Evolutionary conservation across 1,140 invertebrate species (phyloP).

Genomic region (Solenopsis invicta): DNA sequence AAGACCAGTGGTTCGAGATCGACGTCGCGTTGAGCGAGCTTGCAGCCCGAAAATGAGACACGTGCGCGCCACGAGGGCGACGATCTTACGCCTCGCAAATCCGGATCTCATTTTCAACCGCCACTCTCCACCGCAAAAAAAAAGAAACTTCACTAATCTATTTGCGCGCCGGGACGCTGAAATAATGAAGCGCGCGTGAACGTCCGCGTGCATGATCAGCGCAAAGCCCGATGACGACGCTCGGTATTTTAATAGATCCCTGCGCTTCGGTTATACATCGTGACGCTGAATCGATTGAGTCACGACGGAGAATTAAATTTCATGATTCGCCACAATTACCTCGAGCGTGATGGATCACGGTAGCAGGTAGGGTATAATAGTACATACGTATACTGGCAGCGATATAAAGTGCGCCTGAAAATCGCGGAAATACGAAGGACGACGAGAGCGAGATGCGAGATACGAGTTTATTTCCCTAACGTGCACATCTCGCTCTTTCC

Average conservation of each 20-base stretch:
- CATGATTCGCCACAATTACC: conserved; percentile 28
- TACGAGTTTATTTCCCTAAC: conserved; percentile 43
- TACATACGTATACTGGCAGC: not conserved
- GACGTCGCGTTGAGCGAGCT: not conserved
- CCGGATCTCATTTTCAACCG: conserved; percentile 40
- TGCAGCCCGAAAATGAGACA: conserved; percentile 24
- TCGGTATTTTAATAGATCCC: not conserved
- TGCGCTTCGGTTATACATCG: not conserved
- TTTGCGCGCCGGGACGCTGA: not conserved
- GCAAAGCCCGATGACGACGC: not conserved
- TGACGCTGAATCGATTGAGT: conserved; percentile 25
- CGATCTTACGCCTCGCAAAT: conserved; percentile 62
- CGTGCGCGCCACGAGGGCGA: conserved; percentile 61
- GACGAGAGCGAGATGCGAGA: not conserved
- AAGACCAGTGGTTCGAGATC: not conserved
- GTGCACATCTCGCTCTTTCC: not conserved
- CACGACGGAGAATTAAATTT: conserved; percentile 33
- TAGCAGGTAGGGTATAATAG: not conserved
- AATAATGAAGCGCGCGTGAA: not conserved
- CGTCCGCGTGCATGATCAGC: not conserved
- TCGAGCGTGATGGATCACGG: conserved; percentile 14
- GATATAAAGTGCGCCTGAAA: conserved; percentile 2
- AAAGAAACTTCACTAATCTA: not conserved
- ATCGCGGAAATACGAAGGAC: conserved; percentile 16
- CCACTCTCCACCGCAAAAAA: not conserved